phyloP scores from a whole-genome alignment of 2,113 vertebrate genomes.

The Passer montanus region DNA sequence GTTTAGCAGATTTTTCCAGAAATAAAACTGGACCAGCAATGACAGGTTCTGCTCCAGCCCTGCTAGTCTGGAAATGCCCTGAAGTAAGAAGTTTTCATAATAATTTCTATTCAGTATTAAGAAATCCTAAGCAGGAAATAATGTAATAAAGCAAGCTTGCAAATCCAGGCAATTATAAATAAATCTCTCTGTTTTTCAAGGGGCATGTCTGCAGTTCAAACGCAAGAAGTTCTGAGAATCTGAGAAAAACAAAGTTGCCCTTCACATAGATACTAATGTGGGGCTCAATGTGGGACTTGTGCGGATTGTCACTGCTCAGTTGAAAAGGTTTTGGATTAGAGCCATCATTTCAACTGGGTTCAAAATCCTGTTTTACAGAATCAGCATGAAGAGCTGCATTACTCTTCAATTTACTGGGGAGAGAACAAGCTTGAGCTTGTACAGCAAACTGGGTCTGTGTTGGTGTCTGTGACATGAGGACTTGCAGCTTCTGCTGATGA shows the following conservation, averaged over 20 bases:
- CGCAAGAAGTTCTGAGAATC: not conserved
- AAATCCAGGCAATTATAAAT: slow-evolving; percentile 64
- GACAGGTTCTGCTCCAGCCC: slow-evolving; percentile 68
- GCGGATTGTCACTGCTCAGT: not conserved
- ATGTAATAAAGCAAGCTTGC: slow-evolving; percentile 64
- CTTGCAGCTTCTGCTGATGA: not conserved
- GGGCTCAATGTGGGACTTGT: not conserved
- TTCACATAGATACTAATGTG: not conserved
- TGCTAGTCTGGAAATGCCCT: slow-evolving; percentile 56
- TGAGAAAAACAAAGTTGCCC: slow-evolving; percentile 16
- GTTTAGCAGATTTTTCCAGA: slow-evolving; percentile 49
- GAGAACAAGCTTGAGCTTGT: not conserved
- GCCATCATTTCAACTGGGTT: slow-evolving; percentile 1
- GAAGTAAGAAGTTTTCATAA: slow-evolving; percentile 73
- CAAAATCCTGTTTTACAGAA: not conserved
- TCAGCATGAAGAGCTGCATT: not conserved
- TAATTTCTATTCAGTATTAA: slow-evolving; percentile 68
- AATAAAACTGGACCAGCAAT: slow-evolving; percentile 69
- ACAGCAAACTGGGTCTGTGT: not conserved
- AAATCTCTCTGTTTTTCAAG: slow-evolving; percentile 53
- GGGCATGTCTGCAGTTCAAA: slow-evolving; percentile 16
- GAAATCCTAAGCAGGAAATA: slow-evolving; percentile 66
- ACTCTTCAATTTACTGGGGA: not conserved
- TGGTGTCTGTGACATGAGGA: not conserved
- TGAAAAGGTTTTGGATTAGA: slow-evolving; percentile 1